Conservation (phyloP, 1,140 invertebrate species). For the Tetramorium alpestre region DNA sequence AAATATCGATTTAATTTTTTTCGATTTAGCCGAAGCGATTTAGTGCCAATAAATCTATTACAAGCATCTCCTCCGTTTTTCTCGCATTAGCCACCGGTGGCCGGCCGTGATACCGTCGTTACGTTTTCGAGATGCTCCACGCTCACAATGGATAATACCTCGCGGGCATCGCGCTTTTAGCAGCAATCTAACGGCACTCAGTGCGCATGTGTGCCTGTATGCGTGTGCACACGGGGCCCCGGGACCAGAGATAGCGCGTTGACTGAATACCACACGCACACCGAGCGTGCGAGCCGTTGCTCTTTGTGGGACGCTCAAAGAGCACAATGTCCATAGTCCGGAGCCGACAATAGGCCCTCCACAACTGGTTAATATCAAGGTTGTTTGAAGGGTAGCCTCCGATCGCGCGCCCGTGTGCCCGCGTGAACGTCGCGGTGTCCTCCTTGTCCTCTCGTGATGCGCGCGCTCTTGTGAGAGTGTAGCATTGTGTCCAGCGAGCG, state of each 20-base stretch:
- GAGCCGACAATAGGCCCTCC: constrained; percentile 75
- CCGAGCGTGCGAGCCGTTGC: constrained; percentile 69
- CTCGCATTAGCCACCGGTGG: neutral
- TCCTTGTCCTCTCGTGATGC: constrained; percentile 43
- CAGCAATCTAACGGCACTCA: constrained; percentile 74
- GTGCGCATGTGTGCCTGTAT: constrained; percentile 47
- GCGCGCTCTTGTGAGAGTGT: constrained; percentile 37
- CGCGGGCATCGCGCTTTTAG: constrained; percentile 70
- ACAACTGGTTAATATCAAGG: constrained; percentile 81
- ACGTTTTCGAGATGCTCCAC: constrained; percentile 65
- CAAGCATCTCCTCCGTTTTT: constrained; percentile 11
- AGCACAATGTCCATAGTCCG: constrained; percentile 79
- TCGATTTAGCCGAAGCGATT: neutral
- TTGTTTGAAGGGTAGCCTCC: constrained; percentile 76
- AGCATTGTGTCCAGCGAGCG: constrained; percentile 40
- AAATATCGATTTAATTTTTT: constrained; percentile 9
- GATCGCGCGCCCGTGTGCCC: constrained; percentile 35
- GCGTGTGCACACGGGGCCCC: neutral
- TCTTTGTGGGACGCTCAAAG: constrained; percentile 78
- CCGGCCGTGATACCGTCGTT: constrained; percentile 46
- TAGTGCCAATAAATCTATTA: constrained; percentile 21
- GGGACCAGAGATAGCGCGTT: constrained; percentile 60
- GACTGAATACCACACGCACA: constrained; percentile 76
- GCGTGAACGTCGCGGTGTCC: constrained; percentile 53
- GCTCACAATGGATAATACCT: constrained; percentile 72